Evolutionary conservation across 2,888 invertebrate species (phyloP).

Genomic region (Drosophila bunnanda): DNA sequence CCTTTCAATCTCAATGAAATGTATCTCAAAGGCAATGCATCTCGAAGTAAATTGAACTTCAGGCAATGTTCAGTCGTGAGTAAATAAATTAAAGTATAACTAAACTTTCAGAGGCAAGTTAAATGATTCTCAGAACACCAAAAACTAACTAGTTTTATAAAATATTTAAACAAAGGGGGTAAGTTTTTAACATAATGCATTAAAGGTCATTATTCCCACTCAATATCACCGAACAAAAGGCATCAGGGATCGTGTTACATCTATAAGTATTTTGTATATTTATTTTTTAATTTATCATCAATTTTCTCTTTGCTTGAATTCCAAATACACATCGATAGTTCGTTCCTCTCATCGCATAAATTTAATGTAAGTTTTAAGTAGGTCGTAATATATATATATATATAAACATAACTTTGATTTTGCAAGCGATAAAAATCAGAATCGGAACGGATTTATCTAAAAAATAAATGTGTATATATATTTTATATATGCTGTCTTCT

Average conservation of each 20-base stretch:
- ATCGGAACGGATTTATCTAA: conserved; percentile 33
- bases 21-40: too few relatives aligned
- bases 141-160: too few relatives aligned
- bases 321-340: conserved; percentile 55
- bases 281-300: conserved; percentile 65
- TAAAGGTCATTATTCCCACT: too few relatives aligned
- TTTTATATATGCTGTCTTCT: conserved; percentile 33
- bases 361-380: conserved; percentile 18
- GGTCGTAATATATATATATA: conserved; percentile 5
- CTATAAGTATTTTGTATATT: conserved; percentile 69
- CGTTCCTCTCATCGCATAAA: conserved; percentile 10
- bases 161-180: too few relatives aligned
- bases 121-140: too few relatives aligned
- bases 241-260: conserved; percentile 10
- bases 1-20: neutral
- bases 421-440: conserved; percentile 28
- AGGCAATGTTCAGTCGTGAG: neutral
- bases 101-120: too few relatives aligned
- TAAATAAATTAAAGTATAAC: neutral
- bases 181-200: too few relatives aligned
- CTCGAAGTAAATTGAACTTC: neutral
- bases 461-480: conserved; percentile 35
- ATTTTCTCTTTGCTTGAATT: conserved; percentile 39
- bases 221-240: neutral
- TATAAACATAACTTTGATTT: conserved; percentile 33